phyloP scores from a whole-genome alignment of 2,797 vertebrate species.

The Ispidina picta region DNA sequence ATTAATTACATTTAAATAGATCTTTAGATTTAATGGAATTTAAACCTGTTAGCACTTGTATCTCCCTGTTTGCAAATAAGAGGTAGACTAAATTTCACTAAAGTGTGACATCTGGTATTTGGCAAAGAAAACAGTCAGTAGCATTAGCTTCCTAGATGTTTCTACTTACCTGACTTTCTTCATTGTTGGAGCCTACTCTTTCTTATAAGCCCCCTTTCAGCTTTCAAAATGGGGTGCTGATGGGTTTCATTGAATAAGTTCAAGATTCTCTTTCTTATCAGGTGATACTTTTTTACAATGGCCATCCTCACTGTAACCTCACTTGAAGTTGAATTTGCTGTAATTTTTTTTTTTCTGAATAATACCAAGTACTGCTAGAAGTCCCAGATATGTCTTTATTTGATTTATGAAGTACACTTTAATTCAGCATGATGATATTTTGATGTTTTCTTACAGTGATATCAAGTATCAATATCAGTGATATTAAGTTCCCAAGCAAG shows the following conservation, averaged over 20 bases:
- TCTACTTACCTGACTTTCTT: background rate
- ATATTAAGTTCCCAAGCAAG: background rate
- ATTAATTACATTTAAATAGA: background rate
- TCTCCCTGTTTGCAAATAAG: background rate
- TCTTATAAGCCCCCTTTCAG: background rate
- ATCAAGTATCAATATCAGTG: background rate
- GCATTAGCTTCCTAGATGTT: background rate
- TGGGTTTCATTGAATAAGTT: background rate
- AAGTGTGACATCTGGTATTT: background rate
- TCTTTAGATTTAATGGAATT: background rate
- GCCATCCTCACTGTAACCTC: background rate
- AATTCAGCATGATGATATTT: background rate
- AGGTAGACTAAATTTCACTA: background rate
- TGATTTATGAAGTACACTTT: background rate
- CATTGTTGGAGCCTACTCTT: background rate
- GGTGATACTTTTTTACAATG: background rate
- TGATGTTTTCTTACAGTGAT: background rate
- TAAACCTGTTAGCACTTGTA: background rate
- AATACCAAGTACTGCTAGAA: background rate
- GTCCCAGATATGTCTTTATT: background rate
- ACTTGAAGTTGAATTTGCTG: background rate
- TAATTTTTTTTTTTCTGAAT: background rate
- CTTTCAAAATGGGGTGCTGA: background rate
- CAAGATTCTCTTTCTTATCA: background rate
- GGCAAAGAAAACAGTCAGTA: background rate